Evolutionary conservation across 2,113 vertebrate species (phyloP).

Genomic region (Falcunculus frontatus): DNA sequence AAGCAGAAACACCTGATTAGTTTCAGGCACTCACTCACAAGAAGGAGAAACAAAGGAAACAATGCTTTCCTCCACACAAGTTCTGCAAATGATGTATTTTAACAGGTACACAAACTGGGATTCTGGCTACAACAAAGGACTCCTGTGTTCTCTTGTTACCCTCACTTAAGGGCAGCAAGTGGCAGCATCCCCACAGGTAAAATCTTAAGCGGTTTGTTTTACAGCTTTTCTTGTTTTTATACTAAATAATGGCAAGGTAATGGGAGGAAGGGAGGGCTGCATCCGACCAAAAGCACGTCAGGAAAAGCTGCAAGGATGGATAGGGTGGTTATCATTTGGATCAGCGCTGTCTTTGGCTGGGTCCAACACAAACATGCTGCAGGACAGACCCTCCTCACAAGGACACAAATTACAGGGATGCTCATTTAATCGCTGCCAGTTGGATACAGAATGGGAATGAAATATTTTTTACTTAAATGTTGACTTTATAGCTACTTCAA

Average conservation of each 20-base stretch:
- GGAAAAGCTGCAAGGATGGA: background rate
- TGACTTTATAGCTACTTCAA: background rate
- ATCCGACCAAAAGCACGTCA: background rate
- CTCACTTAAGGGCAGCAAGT: background rate
- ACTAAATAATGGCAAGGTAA: background rate
- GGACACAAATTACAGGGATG: background rate
- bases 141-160: background rate
- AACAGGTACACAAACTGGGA: background rate
- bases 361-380: background rate
- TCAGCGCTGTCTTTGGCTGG: background rate
- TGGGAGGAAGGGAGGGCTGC: background rate
- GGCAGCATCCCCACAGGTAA: background rate
- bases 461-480: background rate
- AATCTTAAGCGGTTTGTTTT: background rate
- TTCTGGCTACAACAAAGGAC: background rate
- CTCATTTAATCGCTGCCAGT: background rate
- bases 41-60: background rate
- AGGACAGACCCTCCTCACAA: background rate
- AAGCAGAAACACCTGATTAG: background rate
- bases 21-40: background rate
- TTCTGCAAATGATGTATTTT: background rate
- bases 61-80: accelerated
- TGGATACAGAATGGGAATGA: background rate
- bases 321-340: background rate
- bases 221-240: background rate